Evolutionary conservation across 2,113 vertebrate species (phyloP).

Genomic region (Halichoeres trimaculatus): DNA sequence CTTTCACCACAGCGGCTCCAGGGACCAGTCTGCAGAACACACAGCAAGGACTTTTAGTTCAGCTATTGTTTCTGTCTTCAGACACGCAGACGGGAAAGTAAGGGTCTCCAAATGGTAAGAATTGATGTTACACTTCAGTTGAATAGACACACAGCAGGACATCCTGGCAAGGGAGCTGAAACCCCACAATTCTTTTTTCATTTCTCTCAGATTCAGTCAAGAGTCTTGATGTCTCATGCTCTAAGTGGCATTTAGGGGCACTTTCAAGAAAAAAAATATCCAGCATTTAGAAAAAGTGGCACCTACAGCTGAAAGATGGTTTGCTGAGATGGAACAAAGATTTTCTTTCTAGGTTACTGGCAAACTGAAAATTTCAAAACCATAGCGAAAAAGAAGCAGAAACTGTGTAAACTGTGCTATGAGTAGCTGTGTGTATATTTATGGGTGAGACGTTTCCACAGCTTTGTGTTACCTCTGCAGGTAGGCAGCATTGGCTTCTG

Average conservation of each 20-base stretch:
- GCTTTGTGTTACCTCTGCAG: conserved; percentile 72
- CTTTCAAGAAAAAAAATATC: conserved; percentile 14
- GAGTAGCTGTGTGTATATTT: too few relatives aligned
- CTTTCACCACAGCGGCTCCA: conserved; percentile 88
- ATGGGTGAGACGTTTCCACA: too few relatives aligned
- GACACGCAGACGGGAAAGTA: conserved; percentile 18
- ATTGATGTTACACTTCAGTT: conserved; percentile 54
- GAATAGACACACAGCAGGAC: conserved; percentile 42
- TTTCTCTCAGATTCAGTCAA: conserved; percentile 37
- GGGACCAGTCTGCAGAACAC: conserved; percentile 84
- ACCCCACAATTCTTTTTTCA: conserved; percentile 19
- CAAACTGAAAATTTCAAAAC: not conserved
- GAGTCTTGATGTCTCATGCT: conserved; percentile 43
- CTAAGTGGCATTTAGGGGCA: conserved; percentile 30
- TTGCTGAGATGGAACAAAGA: conserved; percentile 3
- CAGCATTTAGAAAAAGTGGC: not conserved
- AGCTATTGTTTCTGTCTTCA: conserved; percentile 39
- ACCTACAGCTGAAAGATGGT: conserved; percentile 1
- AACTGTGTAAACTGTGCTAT: too few relatives aligned
- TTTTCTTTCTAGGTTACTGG: not conserved
- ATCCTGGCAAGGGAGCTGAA: conserved; percentile 22
- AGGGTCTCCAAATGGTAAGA: conserved; percentile 42
- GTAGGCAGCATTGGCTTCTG: conserved; percentile 89
- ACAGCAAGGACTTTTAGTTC: conserved; percentile 45
- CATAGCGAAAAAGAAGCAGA: not conserved